Conservation (phyloP, 1,140 invertebrate species). For the Thaumetopoea pityocampa region DNA sequence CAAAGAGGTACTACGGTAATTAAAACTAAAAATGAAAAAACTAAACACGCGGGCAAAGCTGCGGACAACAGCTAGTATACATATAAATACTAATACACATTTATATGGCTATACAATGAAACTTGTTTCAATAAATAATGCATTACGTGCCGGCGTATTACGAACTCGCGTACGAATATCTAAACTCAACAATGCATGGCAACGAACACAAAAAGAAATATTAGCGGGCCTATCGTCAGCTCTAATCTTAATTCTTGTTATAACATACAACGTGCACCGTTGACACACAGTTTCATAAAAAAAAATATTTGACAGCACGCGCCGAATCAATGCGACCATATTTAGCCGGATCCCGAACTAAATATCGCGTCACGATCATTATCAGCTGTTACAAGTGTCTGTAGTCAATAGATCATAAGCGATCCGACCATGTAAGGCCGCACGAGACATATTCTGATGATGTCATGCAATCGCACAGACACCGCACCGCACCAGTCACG, state of each 20-base stretch:
- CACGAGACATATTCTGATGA: conserved; percentile 54
- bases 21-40: too few relatives aligned
- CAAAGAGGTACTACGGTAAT: too few relatives aligned
- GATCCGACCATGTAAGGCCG: conserved; percentile 55
- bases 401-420: conserved; percentile 57
- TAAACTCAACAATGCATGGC: conserved; percentile 9
- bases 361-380: conserved; percentile 41
- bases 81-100: too few relatives aligned
- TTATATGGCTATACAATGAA: too few relatives aligned
- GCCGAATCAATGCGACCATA: conserved; percentile 30
- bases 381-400: conserved; percentile 50
- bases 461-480: conserved; percentile 41
- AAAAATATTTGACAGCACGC: conserved; percentile 11
- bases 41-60: too few relatives aligned
- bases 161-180: conserved; percentile 3
- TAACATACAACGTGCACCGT: conserved; percentile 12
- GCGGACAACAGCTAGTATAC: too few relatives aligned
- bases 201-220: conserved; percentile 7
- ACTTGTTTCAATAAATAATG: too few relatives aligned
- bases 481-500: too few relatives aligned
- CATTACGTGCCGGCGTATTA: conserved; percentile 11
- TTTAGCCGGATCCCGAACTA: conserved; percentile 27
- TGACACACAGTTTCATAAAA: conserved; percentile 11
- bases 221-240: conserved; percentile 7
- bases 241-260: conserved; percentile 17